Evolutionary conservation across 2,113 vertebrate genomes (phyloP).

Genomic region (Aphyosemion australe): DNA sequence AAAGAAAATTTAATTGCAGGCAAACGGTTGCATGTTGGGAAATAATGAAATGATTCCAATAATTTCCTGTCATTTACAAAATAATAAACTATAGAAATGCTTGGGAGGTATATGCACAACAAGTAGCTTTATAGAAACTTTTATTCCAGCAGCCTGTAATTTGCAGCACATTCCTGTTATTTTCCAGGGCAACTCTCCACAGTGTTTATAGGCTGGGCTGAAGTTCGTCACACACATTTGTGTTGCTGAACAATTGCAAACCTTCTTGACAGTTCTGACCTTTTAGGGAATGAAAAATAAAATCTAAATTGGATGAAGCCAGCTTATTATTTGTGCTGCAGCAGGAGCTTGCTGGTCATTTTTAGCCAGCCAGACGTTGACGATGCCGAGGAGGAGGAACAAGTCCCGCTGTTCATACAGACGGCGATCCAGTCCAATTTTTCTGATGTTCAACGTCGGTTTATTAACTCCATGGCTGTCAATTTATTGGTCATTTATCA

Average conservation of each 20-base stretch:
- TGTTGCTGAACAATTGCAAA: neutral
- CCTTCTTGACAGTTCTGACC: neutral
- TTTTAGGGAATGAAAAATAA: neutral
- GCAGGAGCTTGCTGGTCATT: neutral
- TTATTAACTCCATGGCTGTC: neutral
- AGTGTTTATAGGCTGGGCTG: neutral
- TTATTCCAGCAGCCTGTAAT: neutral
- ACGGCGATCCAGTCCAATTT: no score
- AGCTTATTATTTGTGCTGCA: slow-evolving; percentile 1
- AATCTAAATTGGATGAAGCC: neutral
- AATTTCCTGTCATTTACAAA: no score
- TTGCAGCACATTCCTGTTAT: no score
- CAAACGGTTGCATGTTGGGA: no score
- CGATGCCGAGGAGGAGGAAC: neutral
- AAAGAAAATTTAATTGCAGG: no score
- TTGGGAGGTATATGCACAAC: neutral
- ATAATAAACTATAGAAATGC: no score
- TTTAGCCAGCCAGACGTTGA: slow-evolving; percentile 1
- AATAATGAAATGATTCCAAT: no score
- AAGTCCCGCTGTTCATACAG: no score
- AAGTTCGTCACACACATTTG: slow-evolving; percentile 3
- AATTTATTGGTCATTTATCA: neutral
- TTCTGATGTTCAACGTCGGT: neutral
- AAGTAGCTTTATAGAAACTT: neutral
- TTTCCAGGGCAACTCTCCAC: neutral